These are phyloP conservation scores for Aquila chrysaetos DNA, from an alignment of 2,797 vertebrate species.

Conservation along the genomic window DNA sequence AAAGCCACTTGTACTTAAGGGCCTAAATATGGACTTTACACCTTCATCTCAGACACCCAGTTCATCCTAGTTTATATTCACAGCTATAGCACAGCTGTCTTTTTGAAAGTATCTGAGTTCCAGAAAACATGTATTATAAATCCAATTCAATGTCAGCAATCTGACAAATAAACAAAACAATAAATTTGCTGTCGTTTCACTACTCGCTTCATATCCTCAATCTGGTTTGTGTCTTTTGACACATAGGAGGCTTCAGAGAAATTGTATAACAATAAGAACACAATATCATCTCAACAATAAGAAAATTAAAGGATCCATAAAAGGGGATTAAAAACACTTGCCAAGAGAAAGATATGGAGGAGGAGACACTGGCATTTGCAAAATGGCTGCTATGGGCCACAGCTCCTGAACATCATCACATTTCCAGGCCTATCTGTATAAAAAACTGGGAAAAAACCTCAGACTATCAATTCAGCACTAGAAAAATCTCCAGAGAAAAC, in stretches of 20 bases:
- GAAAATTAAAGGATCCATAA: neutral
- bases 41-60: neutral
- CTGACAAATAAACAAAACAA: neutral
- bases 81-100: neutral
- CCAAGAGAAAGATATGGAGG: neutral
- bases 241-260: neutral
- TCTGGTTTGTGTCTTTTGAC: neutral
- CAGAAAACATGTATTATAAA: neutral
- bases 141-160: neutral
- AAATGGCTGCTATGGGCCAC: neutral
- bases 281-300: neutral
- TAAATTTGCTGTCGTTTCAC: neutral
- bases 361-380: neutral
- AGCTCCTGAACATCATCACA: neutral
- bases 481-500: neutral
- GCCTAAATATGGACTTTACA: neutral
- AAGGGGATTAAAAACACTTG: neutral
- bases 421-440: neutral
- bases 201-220: neutral
- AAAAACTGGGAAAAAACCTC: neutral
- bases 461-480: neutral
- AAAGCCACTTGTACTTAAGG: neutral
- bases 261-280: neutral
- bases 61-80: neutral
- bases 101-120: neutral